Base-by-base conservation (phyloP, 2,888 invertebrate species). In the Phoronis australis region DNA sequence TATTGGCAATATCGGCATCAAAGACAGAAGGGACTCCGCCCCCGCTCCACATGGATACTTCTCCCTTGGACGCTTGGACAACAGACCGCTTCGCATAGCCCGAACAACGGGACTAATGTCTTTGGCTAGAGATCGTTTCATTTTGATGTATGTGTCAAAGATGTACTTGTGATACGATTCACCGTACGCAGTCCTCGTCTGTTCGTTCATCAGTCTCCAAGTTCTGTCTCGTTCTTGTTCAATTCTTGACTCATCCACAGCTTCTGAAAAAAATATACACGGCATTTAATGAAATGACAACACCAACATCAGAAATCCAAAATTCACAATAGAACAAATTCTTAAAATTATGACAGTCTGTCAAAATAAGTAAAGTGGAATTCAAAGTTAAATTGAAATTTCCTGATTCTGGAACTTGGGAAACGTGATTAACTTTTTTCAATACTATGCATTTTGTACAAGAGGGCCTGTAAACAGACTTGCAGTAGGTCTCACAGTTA, bases 61-160 rank as follows among this genome's bases (percentile, higher is more conserved):
- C 37, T 64, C 66, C 6, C 64, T 53, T 1, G 72, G 73, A 15
- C 65, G 52, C 42, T 67, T 70, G 24, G 73, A 72, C 18, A 73
- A 55, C 24, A 73, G 57, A 9, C 64, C 67, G 47, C 67, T 68
- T 12, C 69, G 57, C 55, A 71, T 66, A 12, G 69, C 70, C 9
- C 69, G 58, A 6, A 67, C 62, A 18, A 71, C 68, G 2, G 72
- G 69, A 21, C 68, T 68, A 9, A 73, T 58, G 47, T 73, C 73
- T 25, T 59, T 57, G 0, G 70, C 64, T 37, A 57, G 66, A 1
- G 51, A 50, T 25, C 55, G 53, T n/a, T 58, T 49, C 1, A 55
- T 47, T 2, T 51, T 50, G 21, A 62, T 54, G 21, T 69, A 57
- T 27, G 62, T 65, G 35, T 56, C 55, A 47, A 68, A 71, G 22